Evolutionary conservation across 2,888 invertebrate genomes (phyloP), one percentile per base, ranked within the genome.

Genomic region (Megaustenia siamemsis): DNA sequence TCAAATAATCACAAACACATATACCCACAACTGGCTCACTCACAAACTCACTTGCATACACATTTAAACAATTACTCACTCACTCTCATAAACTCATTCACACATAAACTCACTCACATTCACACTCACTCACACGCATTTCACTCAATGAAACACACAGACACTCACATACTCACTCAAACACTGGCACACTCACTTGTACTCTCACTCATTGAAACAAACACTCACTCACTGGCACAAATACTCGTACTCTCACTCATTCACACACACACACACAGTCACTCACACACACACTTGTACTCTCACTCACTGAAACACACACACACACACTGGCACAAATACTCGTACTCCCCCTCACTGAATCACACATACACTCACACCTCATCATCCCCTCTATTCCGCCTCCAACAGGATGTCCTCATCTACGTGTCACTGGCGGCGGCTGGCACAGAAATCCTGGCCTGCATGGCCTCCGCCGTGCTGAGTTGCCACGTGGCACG

Each of bases 401-500:
- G 6, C 35, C 24, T 32, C n/a, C n/a, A n/a, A 43, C 92, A 93
- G 88, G 94, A 94, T 89, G 88, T 90, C 6, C 89, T 93, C 38
- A 92, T 94, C 69, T 90, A 94, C 45, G 88, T 93, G 8, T 94
- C 94, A 4, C 90, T 94, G 49, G 91, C 90, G 4, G 88, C 90
- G 10, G 93, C 94, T 21, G 93, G 93, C 18, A 87, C 90, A 53
- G 94, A 94, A 88, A 92, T 92, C 84, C 88, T 94, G 60, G 89
- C 93, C 78, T 94, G 94, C 88, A 88, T 94, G 69, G 77, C 93
- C 18, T 93, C 94, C 24, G 90, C 92, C 10, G 87, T 93, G 77
- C 89, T 93, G 76, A 93, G 93, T 87, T 93, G 93, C 88, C 91
- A 92, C 60, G 90, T 94, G 88, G 93, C 94, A 28, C 92, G 92